Percentiles rank a stretch among this genome's conserved stretches.
Evolutionary conservation across 2,797 vertebrate species (phyloP).

Genomic region (Smutsia temminckii): DNA sequence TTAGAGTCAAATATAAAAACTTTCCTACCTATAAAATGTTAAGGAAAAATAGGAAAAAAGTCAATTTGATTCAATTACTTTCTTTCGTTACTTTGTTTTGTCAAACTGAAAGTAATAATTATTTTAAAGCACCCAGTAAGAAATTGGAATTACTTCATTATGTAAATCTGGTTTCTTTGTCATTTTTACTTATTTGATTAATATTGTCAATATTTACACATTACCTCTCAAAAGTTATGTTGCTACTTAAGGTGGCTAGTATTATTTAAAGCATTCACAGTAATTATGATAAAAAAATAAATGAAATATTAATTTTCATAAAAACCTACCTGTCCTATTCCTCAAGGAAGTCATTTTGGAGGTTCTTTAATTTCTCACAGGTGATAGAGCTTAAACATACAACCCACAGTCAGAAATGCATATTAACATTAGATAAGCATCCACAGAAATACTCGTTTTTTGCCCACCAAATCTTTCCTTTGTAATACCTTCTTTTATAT

Average conservation of each 20-base stretch:
- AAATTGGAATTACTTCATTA: background rate
- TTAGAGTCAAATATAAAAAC: background rate
- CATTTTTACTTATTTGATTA: background rate
- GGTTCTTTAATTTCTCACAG: background rate
- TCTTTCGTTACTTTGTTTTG: background rate
- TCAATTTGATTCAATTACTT: background rate
- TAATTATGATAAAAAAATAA: background rate
- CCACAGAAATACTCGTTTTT: background rate
- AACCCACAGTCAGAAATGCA: background rate
- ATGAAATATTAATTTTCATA: background rate
- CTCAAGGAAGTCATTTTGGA: background rate
- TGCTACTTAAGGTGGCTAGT: background rate
- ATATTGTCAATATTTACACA: background rate
- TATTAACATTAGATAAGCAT: background rate
- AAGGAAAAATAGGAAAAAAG: constrained; percentile 2
- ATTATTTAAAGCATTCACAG: background rate
- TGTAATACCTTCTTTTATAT: background rate
- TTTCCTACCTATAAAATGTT: constrained; percentile 6
- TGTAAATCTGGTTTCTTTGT: background rate
- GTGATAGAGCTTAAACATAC: background rate
- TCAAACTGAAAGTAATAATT: background rate
- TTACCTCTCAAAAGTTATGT: background rate
- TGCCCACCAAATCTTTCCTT: background rate
- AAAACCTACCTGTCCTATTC: background rate
- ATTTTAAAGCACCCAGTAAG: background rate